Percentiles rank a stretch among this genome's conserved stretches.
Conservation (phyloP, 2,113 vertebrate species). For the Shinisaurus crocodilurus region DNA sequence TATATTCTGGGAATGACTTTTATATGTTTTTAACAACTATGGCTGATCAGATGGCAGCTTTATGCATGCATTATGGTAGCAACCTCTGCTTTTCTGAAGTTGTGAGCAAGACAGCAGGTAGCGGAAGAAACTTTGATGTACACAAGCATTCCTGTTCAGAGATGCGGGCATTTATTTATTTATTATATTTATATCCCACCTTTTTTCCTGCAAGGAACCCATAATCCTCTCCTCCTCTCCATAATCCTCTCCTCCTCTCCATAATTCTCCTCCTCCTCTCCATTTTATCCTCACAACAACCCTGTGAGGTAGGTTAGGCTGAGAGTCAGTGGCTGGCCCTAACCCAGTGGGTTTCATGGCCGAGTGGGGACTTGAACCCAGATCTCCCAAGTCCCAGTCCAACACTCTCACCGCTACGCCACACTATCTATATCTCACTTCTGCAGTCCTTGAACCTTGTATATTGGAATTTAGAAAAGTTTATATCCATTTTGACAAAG, state of each 20-base stretch:
- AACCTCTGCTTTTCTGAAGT: not conserved
- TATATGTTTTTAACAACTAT: constrained; percentile 37
- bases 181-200: too few relatives aligned
- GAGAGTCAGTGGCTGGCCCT: too few relatives aligned
- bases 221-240: too few relatives aligned
- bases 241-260: too few relatives aligned
- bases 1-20: constrained; percentile 44
- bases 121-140: constrained; percentile 16
- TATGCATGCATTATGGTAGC: constrained; percentile 26
- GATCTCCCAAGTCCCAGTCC: too few relatives aligned
- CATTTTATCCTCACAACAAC: too few relatives aligned
- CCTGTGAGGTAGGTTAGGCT: too few relatives aligned
- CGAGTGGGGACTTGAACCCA: too few relatives aligned
- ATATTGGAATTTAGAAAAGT: constrained; percentile 33
- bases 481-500: not conserved
- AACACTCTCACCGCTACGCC: too few relatives aligned
- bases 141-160: not conserved
- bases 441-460: constrained; percentile 21
- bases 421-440: not conserved
- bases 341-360: too few relatives aligned
- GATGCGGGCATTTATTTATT: not conserved
- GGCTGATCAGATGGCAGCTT: constrained; percentile 34
- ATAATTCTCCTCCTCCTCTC: too few relatives aligned
- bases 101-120: not conserved
- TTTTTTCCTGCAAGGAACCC: too few relatives aligned